These are phyloP conservation scores for Lysandra coridon DNA, from an alignment of 2,888 invertebrate genomes.

Conservation along the genomic window DNA sequence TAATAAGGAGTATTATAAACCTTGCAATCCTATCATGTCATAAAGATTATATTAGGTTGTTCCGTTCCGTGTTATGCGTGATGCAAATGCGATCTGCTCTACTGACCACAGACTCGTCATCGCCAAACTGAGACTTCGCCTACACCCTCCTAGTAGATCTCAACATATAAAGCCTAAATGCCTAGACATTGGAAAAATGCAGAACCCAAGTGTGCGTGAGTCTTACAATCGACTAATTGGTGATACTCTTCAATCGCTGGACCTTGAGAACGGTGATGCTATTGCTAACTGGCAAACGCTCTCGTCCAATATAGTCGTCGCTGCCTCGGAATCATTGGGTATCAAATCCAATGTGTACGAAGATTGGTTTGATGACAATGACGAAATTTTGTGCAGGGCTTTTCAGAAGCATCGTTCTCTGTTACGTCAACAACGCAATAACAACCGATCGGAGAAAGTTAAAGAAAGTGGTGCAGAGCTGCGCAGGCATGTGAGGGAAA, in stretches of 20 bases:
- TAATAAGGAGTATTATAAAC: slow-evolving; percentile 42
- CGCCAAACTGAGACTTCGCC: neutral
- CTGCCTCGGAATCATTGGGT: too few species aligned
- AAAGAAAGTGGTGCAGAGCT: too few species aligned
- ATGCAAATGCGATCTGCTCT: neutral
- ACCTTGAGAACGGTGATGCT: neutral
- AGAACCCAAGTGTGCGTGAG: neutral
- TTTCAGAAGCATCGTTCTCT: too few species aligned
- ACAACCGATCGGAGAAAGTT: too few species aligned
- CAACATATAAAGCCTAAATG: neutral
- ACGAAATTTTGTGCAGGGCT: too few species aligned
- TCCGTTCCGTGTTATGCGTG: slow-evolving; percentile 32
- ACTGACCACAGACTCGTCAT: neutral
- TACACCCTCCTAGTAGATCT: neutral
- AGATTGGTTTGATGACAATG: too few species aligned
- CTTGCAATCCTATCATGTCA: slow-evolving; percentile 38
- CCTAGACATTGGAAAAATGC: neutral
- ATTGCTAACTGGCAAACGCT: too few species aligned
- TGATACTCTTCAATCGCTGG: neutral
- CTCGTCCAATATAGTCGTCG: too few species aligned
- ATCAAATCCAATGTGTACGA: too few species aligned
- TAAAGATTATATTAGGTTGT: slow-evolving; percentile 38
- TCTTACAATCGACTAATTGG: neutral
- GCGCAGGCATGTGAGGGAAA: too few species aligned
- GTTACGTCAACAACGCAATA: too few species aligned